These are phyloP conservation scores for Lamprotornis superbus DNA, from an alignment of 2,113 vertebrate genomes.

Conservation along the genomic window DNA sequence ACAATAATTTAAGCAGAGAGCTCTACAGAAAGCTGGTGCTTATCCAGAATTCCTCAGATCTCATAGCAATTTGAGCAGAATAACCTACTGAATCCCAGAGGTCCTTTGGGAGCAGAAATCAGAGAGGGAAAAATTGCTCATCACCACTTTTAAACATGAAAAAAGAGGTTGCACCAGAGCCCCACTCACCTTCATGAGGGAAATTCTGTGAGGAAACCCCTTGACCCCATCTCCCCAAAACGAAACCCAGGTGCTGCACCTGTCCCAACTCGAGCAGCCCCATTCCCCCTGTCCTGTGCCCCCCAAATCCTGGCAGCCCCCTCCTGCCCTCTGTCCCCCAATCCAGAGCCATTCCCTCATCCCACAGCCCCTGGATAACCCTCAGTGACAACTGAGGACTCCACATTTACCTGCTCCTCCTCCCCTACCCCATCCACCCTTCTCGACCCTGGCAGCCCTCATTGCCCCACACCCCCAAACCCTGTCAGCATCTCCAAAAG, in stretches of 20 bases:
- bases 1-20: neutral
- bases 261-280: neutral
- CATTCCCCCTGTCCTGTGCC: neutral
- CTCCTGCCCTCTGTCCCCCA: neutral
- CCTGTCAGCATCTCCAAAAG: neutral
- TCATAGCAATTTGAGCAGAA: neutral
- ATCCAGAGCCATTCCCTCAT: neutral
- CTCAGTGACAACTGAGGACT: rapidly evolving
- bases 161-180: neutral
- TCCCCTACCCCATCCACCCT: too few species aligned
- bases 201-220: rapidly evolving
- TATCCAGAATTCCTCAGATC: neutral
- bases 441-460: neutral
- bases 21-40: neutral
- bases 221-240: neutral
- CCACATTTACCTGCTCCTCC: neutral
- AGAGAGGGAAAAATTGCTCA: neutral
- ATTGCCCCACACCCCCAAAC: neutral
- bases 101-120: neutral
- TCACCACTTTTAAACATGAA: neutral
- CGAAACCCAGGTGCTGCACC: neutral
- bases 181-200: rapidly evolving
- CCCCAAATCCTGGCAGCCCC: neutral
- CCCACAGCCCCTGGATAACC: neutral
- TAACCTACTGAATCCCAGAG: neutral